Conservation (phyloP, 2,888 invertebrate genomes). For the Rotaria sp. region DNA sequence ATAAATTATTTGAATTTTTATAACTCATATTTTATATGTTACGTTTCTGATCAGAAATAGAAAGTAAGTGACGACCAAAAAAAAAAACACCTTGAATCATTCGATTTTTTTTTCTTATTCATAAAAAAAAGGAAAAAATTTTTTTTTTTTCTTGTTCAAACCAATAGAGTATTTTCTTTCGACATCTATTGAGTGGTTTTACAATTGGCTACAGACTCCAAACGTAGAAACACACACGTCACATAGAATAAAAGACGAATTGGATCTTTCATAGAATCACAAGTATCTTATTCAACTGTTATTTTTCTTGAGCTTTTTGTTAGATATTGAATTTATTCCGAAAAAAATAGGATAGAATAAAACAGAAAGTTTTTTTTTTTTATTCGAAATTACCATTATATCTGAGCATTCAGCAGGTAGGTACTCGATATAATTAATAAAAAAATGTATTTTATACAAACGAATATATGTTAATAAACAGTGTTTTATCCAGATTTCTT, state of each 20-base stretch:
- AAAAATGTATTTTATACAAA: no score
- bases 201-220: background rate
- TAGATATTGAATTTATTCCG: no score
- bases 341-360: no score
- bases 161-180: background rate
- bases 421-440: no score
- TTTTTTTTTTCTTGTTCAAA: background rate
- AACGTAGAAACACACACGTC: background rate
- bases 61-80: background rate
- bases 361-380: no score
- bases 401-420: no score
- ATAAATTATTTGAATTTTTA: background rate
- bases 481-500: no score
- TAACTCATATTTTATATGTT: background rate
- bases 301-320: no score
- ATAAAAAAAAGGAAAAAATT: background rate
- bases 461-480: no score
- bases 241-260: background rate
- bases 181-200: background rate
- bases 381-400: no score
- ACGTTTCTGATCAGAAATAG: background rate
- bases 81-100: background rate
- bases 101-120: background rate
- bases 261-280: no score
- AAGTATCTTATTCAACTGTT: no score